Evolutionary conservation across 1,140 invertebrate species (phyloP), one percentile per base, ranked within the genome.

Genomic region (Aradophagus sp.): DNA sequence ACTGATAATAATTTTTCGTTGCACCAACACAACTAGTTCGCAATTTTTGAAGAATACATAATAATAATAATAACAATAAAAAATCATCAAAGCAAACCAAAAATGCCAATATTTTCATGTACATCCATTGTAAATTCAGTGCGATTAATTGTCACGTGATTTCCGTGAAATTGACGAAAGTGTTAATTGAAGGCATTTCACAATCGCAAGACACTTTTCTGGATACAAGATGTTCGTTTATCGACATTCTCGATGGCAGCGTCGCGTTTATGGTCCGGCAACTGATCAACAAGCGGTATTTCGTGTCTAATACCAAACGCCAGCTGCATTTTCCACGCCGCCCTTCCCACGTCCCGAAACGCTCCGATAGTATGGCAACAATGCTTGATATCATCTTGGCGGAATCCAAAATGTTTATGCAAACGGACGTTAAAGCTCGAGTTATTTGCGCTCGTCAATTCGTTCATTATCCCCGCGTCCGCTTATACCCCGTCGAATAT

Each of bases 341-440:
- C 19, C 53, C 39, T 26, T 58, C 34, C 36, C 38, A 23, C 29
- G 13, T 39, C 16, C 32, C 14, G 31, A 44, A 65, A 39, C 50
- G 32, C 61, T 55, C 5, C 48, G 41, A 19, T 47, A 65, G 61
- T 55, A 65, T 65, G 61, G 48, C 38, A 65, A 65, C 61, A 65
- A 65, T 53, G 48, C 48, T 45, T 53, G 48, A 53, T 63, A 53
- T 53, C 59, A 63, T 63, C 59, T 53, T 53, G 31, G 39, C 48
- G 48, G 59, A 63, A 63, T 63, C 47, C 48, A 53, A 63, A 63
- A 45, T 52, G 48, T 62, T 62, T 63, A 53, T 63, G 27, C 59
- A 63, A 62, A 45, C 48, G 42, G 32, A 63, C 47, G 26, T 63
- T 63, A 53, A 50, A 62, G 45, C 36, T 52, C 27, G 14, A 42